Base-by-base conservation (phyloP, 2,888 invertebrate species). In the Fragum fragum region DNA sequence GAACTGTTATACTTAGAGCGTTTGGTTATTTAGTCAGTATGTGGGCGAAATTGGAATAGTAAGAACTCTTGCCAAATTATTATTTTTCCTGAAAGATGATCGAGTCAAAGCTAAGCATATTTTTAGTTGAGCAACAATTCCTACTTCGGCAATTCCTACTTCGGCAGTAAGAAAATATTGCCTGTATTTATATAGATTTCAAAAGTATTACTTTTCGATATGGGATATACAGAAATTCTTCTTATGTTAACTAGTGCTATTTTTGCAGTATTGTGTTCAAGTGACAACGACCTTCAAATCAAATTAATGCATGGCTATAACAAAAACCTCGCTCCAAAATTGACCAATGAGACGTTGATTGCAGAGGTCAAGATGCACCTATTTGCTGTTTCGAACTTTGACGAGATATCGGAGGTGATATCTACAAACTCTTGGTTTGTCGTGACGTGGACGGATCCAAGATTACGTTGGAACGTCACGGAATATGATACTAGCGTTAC, bases 361-460 rank as follows among this genome's bases (percentile, higher is more conserved):
- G 29, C 32, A 6, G 32, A 61, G 11, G 32, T 61, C 6, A 32
- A 32, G 3, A 61, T 61, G 61, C n/a, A 61, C 32, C 26, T 61
- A 32, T 28, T 61, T 28, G 61, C 61, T 3, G 16, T 61, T 3
- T 9, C 61, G 14, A 26, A 61, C n/a, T 61, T 61, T 32, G 61
- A 61, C 32, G 61, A 61, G n/a, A 61, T 61, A 29, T 29, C 61
- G 2, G 61, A 32, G 32, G 61, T 61, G 11, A 28, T 61, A 1
- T 23, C 61, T 3, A 61, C 61, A 6, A 61, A 61, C n/a, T 61
- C 32, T 11, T 61, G 28, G 28, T n/a, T 61, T 14, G 26, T 9
- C 3, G 32, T 61, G 6, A 61, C 29, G 26, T 61, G 61, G 61
- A 28, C 29, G 1, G 61, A 61, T 26, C 18, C 21, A 5, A n/a